Percentiles rank a stretch among this genome's conserved stretches.
phyloP scores from a whole-genome alignment of 2,888 invertebrate species.

The Apodemia hepburni region DNA sequence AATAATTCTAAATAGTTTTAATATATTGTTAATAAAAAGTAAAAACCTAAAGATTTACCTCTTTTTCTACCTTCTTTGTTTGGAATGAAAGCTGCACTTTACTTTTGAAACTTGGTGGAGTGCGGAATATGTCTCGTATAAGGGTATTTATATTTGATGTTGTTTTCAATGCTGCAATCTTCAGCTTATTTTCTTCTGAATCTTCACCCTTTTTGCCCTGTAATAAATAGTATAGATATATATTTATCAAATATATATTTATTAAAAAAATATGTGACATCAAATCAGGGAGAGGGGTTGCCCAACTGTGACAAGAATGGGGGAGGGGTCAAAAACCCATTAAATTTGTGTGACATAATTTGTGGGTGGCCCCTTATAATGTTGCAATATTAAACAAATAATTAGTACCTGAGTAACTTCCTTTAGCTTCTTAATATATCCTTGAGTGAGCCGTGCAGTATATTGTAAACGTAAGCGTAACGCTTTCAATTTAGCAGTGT shows the following conservation, averaged over 20 bases:
- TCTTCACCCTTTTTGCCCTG: conserved; percentile 87
- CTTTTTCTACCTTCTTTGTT: conserved; percentile 58
- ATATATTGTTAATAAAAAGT: too few species aligned
- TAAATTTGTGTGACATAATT: too few species aligned
- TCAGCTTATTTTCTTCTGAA: conserved; percentile 88
- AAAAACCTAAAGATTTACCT: conserved; percentile 42
- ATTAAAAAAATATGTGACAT: too few species aligned
- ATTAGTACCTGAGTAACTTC: conserved; percentile 77
- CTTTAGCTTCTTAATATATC: conserved; percentile 85
- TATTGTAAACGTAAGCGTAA: conserved; percentile 93
- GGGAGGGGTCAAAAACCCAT: too few species aligned
- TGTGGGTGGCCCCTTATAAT: too few species aligned
- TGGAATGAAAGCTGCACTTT: conserved; percentile 87
- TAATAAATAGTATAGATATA: conserved; percentile 36
- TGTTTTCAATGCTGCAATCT: conserved; percentile 91
- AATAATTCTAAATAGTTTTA: too few species aligned
- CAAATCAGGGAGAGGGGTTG: too few species aligned
- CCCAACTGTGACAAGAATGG: too few species aligned
- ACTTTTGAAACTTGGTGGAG: conserved; percentile 95
- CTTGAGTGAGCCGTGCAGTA: conserved; percentile 95
- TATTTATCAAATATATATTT: too few species aligned
- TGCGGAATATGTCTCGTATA: conserved; percentile 96
- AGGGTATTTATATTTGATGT: conserved; percentile 95
- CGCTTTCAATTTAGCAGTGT: conserved; percentile 88
- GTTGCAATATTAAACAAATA: too few species aligned